Evolutionary conservation across 2,113 vertebrate species (phyloP).

Genomic region (Chauna torquata): DNA sequence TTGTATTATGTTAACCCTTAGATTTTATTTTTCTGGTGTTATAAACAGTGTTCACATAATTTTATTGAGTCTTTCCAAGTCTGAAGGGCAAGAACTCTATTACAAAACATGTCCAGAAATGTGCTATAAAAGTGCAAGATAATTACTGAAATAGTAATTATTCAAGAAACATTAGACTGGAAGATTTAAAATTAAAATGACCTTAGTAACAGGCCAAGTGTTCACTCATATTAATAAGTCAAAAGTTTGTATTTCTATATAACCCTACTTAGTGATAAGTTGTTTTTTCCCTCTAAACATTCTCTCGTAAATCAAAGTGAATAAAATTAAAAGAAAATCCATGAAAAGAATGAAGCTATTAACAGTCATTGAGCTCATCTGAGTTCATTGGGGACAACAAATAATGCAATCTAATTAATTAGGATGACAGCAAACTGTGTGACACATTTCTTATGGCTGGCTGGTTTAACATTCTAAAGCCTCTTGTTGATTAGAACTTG

Average conservation of each 20-base stretch:
- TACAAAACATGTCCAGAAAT: constrained; percentile 32
- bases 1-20: neutral
- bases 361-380: constrained; percentile 72
- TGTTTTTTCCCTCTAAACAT: neutral
- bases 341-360: constrained; percentile 72
- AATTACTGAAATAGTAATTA: constrained; percentile 50
- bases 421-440: constrained; percentile 79
- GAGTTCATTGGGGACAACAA: constrained; percentile 78
- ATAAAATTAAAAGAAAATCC: constrained; percentile 56
- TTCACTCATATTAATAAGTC: neutral
- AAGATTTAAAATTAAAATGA: constrained; percentile 56
- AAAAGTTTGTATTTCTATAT: neutral
- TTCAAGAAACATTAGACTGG: neutral
- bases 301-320: constrained; percentile 30
- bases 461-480: constrained; percentile 79
- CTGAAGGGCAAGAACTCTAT: constrained; percentile 26
- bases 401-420: constrained; percentile 85
- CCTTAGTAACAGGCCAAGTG: constrained; percentile 25
- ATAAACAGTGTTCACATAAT: neutral
- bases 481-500: constrained; percentile 80
- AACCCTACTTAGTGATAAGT: neutral
- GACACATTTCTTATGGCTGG: constrained; percentile 81
- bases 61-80: neutral
- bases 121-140: constrained; percentile 1
- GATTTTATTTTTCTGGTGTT: neutral